Evolutionary conservation across 2,113 vertebrate species (phyloP), one percentile per base, ranked within the genome.

Genomic region (Muntiacus muntjak): DNA sequence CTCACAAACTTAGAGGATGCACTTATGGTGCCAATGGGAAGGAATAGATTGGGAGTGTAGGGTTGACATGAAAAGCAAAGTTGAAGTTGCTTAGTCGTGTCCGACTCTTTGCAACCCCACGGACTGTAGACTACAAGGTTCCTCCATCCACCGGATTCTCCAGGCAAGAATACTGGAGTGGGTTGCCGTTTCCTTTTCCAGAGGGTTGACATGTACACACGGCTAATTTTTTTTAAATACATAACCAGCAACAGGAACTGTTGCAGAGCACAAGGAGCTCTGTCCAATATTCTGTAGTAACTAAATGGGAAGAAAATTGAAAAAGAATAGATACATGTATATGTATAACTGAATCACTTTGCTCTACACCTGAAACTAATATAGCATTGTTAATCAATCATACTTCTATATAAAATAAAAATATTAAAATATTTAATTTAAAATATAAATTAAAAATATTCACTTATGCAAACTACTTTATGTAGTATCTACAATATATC

Each of bases 101-200:
- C n/a, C 2, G 4, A 36, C 17, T 71, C n/a, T 21, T 71, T 11
- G 64, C 0, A 1, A 36, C n/a, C 9, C n/a, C n/a, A 71, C 0
- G n/a, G 9, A 71, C 17, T 71, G 64, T 71, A 71, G 17, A 71
- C 17, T 5, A 71, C 0, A 0, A 21, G 17, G n/a, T 71, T 36
- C n/a, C 17, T 21, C 17, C n/a, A 71, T 36, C 64, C 17, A 36
- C 21, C 17, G 17, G 17, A 36, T 71, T 71, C 64, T 71, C 64
- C 64, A 71, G 64, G 16, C 17, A 71, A 71, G 64, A 21, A 36
- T 36, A 21, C n/a, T 21, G n/a, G 64, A 71, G 17, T 71, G 19
- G 64, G 4, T 21, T 23, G 19, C 19, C 0, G 0, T 71, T 71
- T 71, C 67, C n/a, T 71, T 71, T n/a, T 11, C 67, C n/a, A 71